Conservation (phyloP, 2,888 invertebrate genomes). For the Ditylenchus weischeri region DNA sequence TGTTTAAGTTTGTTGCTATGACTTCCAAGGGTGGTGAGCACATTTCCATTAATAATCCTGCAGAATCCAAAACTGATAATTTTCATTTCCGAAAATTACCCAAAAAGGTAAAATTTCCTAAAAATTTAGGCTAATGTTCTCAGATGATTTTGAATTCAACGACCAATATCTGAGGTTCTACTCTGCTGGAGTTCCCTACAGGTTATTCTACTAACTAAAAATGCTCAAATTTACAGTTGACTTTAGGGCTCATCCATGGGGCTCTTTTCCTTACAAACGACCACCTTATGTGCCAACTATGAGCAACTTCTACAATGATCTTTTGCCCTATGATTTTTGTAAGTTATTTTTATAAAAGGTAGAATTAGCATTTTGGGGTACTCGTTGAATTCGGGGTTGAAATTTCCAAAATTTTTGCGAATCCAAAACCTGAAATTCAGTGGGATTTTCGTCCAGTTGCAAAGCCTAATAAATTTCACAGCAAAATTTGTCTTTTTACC, state of each 20-base stretch:
- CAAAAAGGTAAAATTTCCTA: conserved; percentile 63
- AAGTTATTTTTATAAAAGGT: conserved; percentile 22
- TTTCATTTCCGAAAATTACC: too few relatives aligned
- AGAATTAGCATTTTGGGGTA: too few relatives aligned
- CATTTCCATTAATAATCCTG: conserved; percentile 82
- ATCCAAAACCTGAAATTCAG: too few relatives aligned
- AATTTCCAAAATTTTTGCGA: too few relatives aligned
- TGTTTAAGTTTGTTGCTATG: conserved; percentile 91
- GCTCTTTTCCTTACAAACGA: conserved; percentile 39
- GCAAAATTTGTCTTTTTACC: conserved; percentile 58
- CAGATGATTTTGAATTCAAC: conserved; percentile 78
- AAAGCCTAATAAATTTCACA: too few relatives aligned
- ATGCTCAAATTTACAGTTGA: neutral
- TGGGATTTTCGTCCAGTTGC: too few relatives aligned
- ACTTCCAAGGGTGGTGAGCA: conserved; percentile 75
- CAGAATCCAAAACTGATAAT: conserved; percentile 69
- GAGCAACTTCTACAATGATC: conserved; percentile 92
- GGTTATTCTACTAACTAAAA: conserved; percentile 14
- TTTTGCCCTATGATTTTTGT: conserved; percentile 68
- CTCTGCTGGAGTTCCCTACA: conserved; percentile 50
- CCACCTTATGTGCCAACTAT: conserved; percentile 71
- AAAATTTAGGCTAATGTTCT: conserved; percentile 71
- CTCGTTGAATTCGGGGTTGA: too few relatives aligned
- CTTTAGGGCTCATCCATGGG: conserved; percentile 59
- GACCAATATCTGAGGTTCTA: conserved; percentile 44